Base-by-base conservation (phyloP, 2,888 invertebrate genomes). In the Protonemura montana region DNA sequence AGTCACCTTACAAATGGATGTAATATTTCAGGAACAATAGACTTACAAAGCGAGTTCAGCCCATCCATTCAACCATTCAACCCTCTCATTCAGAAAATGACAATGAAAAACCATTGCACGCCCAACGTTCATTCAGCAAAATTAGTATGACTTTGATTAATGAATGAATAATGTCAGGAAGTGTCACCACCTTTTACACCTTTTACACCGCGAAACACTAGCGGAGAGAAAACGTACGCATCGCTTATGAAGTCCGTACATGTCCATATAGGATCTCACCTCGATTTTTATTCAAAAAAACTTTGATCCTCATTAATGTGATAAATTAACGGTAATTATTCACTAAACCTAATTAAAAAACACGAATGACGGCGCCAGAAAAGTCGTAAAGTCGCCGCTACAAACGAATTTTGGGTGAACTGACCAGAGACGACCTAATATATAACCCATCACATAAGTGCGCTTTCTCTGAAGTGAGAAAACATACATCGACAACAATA, bases 11-110 rank as follows among this genome's bases (percentile, higher is more conserved):
- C 76, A 76, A 83, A 83, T 42, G 83, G 30, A 81, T 83, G 83
- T 83, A 83, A 83, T 28, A 76, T 84, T 76, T 84, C 59, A 84
- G 28, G 21, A 59, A 84, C 84, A 84, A 84, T 84, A 21, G 84
- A 0, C 16, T 6, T 16, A 83, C 83, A 83, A 83, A 42, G 83
- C n/a, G 21, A 81, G 81, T 81, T 81, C 81, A 81, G 30, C 81
- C 81, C 81, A 81, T 29, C 30, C 81, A 81, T 81, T 81, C 29
- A 78, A 25, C 26, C 59, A 83, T 83, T 59, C 83, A 83, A 25
- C 82, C 82, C 29, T 82, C 35, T 82, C 29, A 83, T 83, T 83
- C 82, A 28, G n/a, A 28, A 26, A 10, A 26, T 28, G 81, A 81
- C 81, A 81, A 81, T 81, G 84, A 28, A 76, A 28, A 10, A 76